Conservation (phyloP, 2,888 invertebrate genomes). For the Ditula angustiorana region DNA sequence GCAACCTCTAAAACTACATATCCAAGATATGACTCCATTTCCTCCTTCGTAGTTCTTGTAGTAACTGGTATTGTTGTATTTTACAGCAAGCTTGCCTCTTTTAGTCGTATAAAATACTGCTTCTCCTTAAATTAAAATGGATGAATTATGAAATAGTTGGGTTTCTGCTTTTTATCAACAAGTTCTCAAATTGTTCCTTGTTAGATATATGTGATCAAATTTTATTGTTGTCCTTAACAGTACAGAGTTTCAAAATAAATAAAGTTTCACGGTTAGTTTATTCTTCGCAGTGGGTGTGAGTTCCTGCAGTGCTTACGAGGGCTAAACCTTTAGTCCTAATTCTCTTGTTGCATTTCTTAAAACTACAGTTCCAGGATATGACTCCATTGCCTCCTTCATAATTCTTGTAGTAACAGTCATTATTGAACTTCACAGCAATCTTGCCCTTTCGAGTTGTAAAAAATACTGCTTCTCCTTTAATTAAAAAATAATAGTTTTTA, state of each 20-base stretch:
- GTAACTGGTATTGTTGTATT: constrained; percentile 23
- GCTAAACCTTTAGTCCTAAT: constrained; percentile 45
- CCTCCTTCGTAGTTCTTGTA: constrained; percentile 38
- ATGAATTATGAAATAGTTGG: too few relatives aligned
- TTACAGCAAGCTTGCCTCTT: constrained; percentile 27
- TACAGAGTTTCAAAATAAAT: constrained; percentile 12
- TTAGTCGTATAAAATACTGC: constrained; percentile 32
- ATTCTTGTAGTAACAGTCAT: constrained; percentile 23
- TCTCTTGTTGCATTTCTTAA: constrained; percentile 44
- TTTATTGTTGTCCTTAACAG: background rate
- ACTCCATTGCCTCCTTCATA: constrained; percentile 39
- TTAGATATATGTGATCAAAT: too few relatives aligned
- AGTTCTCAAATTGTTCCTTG: too few relatives aligned
- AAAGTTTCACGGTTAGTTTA: background rate
- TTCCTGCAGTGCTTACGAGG: background rate
- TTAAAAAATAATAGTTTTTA: background rate
- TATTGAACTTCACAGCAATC: constrained; percentile 27
- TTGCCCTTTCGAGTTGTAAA: constrained; percentile 26
- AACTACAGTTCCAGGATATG: constrained; percentile 46
- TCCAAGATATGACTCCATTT: constrained; percentile 43
- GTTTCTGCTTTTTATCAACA: too few relatives aligned
- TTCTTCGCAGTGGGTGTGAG: constrained; percentile 12
- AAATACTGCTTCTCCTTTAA: constrained; percentile 36
- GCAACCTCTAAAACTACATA: constrained; percentile 43
- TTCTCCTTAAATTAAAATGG: constrained; percentile 21